Evolutionary conservation across 2,888 invertebrate species (phyloP), one percentile per base, ranked within the genome.

Genomic region (Pomacea canaliculata): DNA sequence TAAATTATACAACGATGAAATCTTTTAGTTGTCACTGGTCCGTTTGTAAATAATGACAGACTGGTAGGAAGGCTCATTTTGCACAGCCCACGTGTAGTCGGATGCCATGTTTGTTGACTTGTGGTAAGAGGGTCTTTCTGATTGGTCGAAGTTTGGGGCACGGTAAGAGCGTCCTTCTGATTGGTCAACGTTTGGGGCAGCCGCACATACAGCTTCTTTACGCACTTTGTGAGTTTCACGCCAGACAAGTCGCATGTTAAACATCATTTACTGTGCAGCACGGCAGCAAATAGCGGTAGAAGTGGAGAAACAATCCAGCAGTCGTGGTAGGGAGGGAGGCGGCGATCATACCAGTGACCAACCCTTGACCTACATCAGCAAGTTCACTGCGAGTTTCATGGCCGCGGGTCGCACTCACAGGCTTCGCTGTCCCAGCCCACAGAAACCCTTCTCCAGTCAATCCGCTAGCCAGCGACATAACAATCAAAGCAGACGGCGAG

Each of bases 291-390:
- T 16, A 56, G 51, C 8, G 12, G 16, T 56, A 10, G 8, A 2
- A 56, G 51, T 16, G 16, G 51, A 7, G 51, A 56, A 56, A 56
- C 51, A 16, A 56, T 56, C 16, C 51, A 7, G 10, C 51, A 56
- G 37, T 5, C 4, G 16, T 56, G 51, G 51, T 7, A 56, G 51
- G 51, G 12, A 13, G 16, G 12, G 51, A 56, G 51, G 37, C 3
- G 51, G 8, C 51, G 8, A 56, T 56, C 8, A 56, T 13, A 7
- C 2, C 2, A 56, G 51, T 16, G 16, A 56, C 48, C 69, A 73
- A 76, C 80, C 80, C 80, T 81, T 81, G 80, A 81, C 80, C 80
- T 73, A 81, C 60, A 73, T 80, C 73, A n/a, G 73, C 80, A 79
- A 81, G 80, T 81, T 79, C 77, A 78, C 27, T 68, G 74, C 59